A percentile compares a stretch with the other conserved stretches of the same genome.
These are phyloP conservation scores for Spodoptera exigua DNA, from an alignment of 2,888 invertebrate species.

Conservation along the genomic window DNA sequence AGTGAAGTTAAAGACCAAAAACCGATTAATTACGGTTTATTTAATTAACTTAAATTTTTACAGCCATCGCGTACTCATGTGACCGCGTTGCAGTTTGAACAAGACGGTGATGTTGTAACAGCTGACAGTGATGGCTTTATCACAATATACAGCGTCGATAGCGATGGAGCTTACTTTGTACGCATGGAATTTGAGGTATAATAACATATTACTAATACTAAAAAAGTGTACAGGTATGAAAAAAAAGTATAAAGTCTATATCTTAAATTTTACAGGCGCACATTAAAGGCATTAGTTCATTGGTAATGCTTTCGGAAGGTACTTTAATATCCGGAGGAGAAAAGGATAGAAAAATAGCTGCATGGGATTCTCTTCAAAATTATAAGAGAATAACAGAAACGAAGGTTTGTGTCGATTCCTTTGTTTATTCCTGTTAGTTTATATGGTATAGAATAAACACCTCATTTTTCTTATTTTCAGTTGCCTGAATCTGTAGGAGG, in stretches of 20 bases:
- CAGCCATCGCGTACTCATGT: conserved; percentile 95
- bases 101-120: conserved; percentile 97
- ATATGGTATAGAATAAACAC: too few species aligned
- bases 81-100: conserved; percentile 96
- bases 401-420: conserved; percentile 88
- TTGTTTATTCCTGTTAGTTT: neutral
- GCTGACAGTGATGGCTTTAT: conserved; percentile 97
- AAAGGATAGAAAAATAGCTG: conserved; percentile 96
- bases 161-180: conserved; percentile 96
- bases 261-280: conserved; percentile 89
- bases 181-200: conserved; percentile 95
- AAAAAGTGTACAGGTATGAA: too few species aligned
- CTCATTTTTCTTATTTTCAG: conserved; percentile 78
- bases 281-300: conserved; percentile 95
- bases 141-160: conserved; percentile 96
- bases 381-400: conserved; percentile 97
- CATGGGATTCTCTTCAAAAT: conserved; percentile 97
- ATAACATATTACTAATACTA: neutral
- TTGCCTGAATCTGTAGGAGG: conserved; percentile 96
- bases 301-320: conserved; percentile 97
- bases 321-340: conserved; percentile 97
- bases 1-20: conserved; percentile 21
- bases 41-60: conserved; percentile 24
- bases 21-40: conserved; percentile 19
- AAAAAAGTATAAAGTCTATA: too few species aligned